Evolutionary conservation across 2,888 invertebrate genomes (phyloP), one percentile per base, ranked within the genome.

Genomic region (Coremacera marginata): DNA sequence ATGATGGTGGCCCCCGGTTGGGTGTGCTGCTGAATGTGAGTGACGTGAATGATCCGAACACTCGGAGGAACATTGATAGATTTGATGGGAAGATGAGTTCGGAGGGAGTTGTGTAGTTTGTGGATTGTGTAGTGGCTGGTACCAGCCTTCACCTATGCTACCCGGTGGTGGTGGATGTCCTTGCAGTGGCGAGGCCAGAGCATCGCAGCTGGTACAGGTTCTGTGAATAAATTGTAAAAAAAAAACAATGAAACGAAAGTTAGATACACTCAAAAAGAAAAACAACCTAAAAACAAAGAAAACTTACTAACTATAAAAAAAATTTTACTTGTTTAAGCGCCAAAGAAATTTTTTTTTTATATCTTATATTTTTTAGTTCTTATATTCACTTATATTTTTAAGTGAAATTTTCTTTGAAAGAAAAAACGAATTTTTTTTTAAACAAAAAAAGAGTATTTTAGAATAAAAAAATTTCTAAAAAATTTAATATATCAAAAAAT

Each of bases 1-100:
- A 19, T 74, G 78, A 68, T 80, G 81, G 60, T 81, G 80, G 22
- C 76, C 76, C 82, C 74, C 78, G 78, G 44, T 73, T 79, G 70
- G 79, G n/a, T 83, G 82, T 3, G 78, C 14, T 81, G 87, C 87
- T 31, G 85, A 77, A 63, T 86, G 86, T 34, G 89, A 86, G 82
- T 87, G 86, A 62, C 87, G 86, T 72, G 89, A 89, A 82, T 89
- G 86, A 81, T 90, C 90, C n/a, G 90, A 89, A 76, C 90, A 89
- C 82, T 89, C 89, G 77, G 89, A 89, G 84, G 89, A 89, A 87
- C 89, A 89, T 83, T 89, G 88, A 82, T 89, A 89, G 82, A 90
- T 89, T 82, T 89, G 89, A 82, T 88, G 65, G 49, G 76, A 70
- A 76, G 86, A 87, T 65, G 86, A 83, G 75, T 88, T 87, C 67